Evolutionary conservation across 2,888 invertebrate species (phyloP), one percentile per base, ranked within the genome.

Genomic region (Automeris io): DNA sequence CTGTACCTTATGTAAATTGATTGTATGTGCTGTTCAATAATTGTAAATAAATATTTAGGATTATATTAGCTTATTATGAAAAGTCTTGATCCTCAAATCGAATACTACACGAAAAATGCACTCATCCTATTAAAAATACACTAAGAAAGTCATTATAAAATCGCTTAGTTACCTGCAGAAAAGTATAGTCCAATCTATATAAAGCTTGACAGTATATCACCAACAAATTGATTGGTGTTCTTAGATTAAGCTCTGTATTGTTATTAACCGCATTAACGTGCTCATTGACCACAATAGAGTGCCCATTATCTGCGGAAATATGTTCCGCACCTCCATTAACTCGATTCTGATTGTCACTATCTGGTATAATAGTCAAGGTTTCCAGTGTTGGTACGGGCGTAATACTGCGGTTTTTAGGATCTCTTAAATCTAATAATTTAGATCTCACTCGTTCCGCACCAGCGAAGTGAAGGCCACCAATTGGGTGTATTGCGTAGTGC

Each of bases 141-240:
- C n/a, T n/a, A n/a, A n/a, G n/a, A n/a, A n/a, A n/a, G n/a, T n/a
- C n/a, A n/a, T n/a, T n/a, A n/a, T n/a, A n/a, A n/a, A n/a, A n/a
- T n/a, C n/a, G n/a, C n/a, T n/a, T 25, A 56, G 66, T 47, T 69
- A 91, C 92, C 81, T 91, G 89, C 46, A 90, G 83, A 43, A 91
- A 90, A 0, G 92, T 93, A 60, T 89, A 93, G 63, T 93, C 93
- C 49, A 91, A 72, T 51, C 87, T 87, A 37, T 87, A 87, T 33
- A 93, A 79, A 38, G 88, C 86, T 35, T 87, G 80, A 59, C 91
- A 92, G 57, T 92, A 89, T 7, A 93, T 70, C 11, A 92, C 90
- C 12, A 92, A 55, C 9, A 74, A 38, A 31, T 64, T 58, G 5
- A 65, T 46, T 11, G 56, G 33, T 41, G 46, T 61, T 16, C 49